phyloP scores from a whole-genome alignment of 2,113 vertebrate species.

The Melospiza melodia region DNA sequence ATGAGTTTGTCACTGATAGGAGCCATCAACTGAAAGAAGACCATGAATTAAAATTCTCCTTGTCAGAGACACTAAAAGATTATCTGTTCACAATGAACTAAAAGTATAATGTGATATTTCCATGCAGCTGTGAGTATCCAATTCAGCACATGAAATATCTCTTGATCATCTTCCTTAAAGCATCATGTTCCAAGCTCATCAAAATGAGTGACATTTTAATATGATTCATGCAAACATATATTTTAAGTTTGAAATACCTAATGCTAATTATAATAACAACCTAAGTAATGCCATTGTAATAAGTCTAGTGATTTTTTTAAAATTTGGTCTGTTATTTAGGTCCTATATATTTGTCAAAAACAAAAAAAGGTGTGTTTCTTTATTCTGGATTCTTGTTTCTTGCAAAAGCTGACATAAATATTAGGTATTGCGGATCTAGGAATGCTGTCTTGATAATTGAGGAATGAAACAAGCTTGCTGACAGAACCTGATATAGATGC shows the following conservation, averaged over 20 bases:
- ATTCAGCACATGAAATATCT: not conserved
- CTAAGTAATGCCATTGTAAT: not conserved
- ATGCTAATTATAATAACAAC: not conserved
- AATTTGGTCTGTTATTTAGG: not conserved
- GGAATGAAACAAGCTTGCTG: not conserved
- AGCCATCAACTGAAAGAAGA: not conserved
- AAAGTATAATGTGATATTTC: not conserved
- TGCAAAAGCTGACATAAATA: not conserved
- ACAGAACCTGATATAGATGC: not conserved
- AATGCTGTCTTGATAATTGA: not conserved
- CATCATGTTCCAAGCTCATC: not conserved
- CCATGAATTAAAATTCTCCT: not conserved
- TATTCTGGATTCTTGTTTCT: not conserved
- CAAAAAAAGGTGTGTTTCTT: not conserved
- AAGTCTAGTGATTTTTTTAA: not conserved
- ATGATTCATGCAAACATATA: not conserved
- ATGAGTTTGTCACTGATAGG: not conserved
- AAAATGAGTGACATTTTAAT: not conserved
- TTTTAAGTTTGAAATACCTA: not conserved
- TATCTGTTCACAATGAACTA: not conserved
- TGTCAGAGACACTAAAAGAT: not conserved
- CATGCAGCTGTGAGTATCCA: not conserved
- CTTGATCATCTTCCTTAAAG: not conserved
- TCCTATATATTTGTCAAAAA: not conserved
- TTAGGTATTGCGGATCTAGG: not conserved